Evolutionary conservation across 2,113 vertebrate species (phyloP), one percentile per base, ranked within the genome.

Genomic region (Calyptomena viridis): DNA sequence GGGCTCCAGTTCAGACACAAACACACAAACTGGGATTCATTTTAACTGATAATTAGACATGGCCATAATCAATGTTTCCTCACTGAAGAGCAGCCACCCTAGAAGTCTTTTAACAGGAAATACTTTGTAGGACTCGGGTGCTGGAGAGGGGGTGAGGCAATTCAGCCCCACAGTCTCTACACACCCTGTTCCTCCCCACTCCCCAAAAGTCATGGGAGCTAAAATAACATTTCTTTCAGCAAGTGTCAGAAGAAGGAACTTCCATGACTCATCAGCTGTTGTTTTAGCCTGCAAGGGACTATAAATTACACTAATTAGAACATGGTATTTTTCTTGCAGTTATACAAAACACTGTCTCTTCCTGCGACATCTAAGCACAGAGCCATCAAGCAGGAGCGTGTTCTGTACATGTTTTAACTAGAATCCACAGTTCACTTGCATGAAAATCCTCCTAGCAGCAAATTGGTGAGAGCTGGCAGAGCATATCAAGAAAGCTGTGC

Each of bases 221-320:
- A 91, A 93, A 92, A 95, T 96, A 95, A 94, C 94, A 95, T 80
- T 91, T 94, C 74, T 95, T 95, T 94, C 90, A 95, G 75, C 90
- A 90, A 92, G 76, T 81, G 75, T 94, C 92, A 94, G 78, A 90
- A 93, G 90, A 49, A 93, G 91, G 83, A 94, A 89, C 96, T 95
- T 95, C 56, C 86, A 64, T 96, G 96, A 96, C 93, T 97, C 95
- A 95, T 95, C 96, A 96, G 82, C 75, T 96, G 96, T 93, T 96
- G 89, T 94, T 95, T 95, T 86, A 97, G 94, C 95, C 92, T 96
- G 82, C 92, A 52, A 97, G 95, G 89, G 93, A 81, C 91, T 93
- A 96, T 95, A 97, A 97, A 97, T 97, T 96, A 93, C 82, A 72
- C 89, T 96, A 95, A 97, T 97, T 95, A 96, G 94, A 94, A 96